Percentiles rank a stretch among this genome's conserved stretches.
phyloP scores from a whole-genome alignment of 1,140 invertebrate genomes.

The Danaus plexippus region DNA sequence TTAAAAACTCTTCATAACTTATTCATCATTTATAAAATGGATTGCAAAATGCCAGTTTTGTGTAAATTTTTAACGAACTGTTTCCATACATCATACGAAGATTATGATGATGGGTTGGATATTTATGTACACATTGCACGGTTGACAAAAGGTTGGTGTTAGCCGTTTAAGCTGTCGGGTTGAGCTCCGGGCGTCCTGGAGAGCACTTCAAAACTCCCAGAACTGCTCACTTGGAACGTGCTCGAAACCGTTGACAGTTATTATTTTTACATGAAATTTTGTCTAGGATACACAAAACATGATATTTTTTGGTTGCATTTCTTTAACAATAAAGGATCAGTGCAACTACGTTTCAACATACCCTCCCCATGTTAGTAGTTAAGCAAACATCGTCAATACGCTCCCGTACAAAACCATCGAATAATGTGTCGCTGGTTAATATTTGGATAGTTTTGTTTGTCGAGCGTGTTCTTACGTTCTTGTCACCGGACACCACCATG shows the following conservation, averaged over 20 bases:
- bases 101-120: no score
- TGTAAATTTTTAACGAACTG: no score
- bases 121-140: no score
- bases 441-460: conserved; percentile 63
- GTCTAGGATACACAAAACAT: not conserved
- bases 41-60: no score
- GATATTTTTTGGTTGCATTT: no score
- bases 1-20: no score
- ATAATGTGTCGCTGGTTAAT: conserved; percentile 56
- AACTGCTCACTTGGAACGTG: conserved; percentile 50
- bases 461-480: conserved; percentile 59
- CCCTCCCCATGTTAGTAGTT: conserved; percentile 42
- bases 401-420: conserved; percentile 57
- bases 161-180: conserved; percentile 47
- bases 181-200: conserved; percentile 40
- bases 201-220: conserved; percentile 43
- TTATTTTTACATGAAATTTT: conserved; percentile 10
- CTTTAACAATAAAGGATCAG: no score
- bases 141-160: conserved; percentile 24
- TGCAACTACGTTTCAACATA: conserved; percentile 10
- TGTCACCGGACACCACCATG: conserved; percentile 61
- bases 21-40: no score
- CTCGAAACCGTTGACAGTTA: conserved; percentile 26
- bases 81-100: no score
- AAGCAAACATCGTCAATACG: conserved; percentile 40